Percentiles rank a stretch among this genome's conserved stretches.
phyloP scores from a whole-genome alignment of 2,888 invertebrate genomes.

The Marronus borbonicus region DNA sequence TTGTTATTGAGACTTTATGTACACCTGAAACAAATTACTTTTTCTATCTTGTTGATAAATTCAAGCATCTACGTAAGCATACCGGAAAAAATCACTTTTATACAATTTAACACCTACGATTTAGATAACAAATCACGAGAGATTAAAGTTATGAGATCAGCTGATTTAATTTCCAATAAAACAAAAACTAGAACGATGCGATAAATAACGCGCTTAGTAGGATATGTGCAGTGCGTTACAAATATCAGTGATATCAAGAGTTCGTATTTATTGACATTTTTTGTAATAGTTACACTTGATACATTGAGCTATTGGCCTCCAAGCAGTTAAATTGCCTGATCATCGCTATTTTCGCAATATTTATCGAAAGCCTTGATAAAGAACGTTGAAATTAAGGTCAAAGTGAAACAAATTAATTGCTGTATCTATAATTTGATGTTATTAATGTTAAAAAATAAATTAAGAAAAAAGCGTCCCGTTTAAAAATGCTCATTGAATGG shows the following conservation, averaged over 20 bases:
- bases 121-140: constrained; percentile 5
- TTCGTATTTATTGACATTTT: constrained; percentile 1
- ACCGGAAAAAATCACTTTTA: background rate
- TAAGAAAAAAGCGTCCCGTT: no score
- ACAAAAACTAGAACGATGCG: background rate
- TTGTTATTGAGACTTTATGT: no score
- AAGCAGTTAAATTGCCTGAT: background rate
- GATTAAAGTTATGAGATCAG: constrained; percentile 15
- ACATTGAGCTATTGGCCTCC: background rate
- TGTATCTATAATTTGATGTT: background rate
- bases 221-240: background rate
- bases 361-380: constrained; percentile 32
- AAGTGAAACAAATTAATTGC: constrained; percentile 29
- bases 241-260: background rate
- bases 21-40: no score
- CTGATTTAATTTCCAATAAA: constrained; percentile 9
- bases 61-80: no score
- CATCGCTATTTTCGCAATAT: background rate
- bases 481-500: no score
- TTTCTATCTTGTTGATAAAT: no score
- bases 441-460: no score
- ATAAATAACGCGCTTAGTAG: background rate
- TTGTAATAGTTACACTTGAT: constrained; percentile 1
- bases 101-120: background rate
- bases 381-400: constrained; percentile 31